Evolutionary conservation across 2,797 vertebrate genomes (phyloP).

Genomic region (Centroberyx gerrardi): DNA sequence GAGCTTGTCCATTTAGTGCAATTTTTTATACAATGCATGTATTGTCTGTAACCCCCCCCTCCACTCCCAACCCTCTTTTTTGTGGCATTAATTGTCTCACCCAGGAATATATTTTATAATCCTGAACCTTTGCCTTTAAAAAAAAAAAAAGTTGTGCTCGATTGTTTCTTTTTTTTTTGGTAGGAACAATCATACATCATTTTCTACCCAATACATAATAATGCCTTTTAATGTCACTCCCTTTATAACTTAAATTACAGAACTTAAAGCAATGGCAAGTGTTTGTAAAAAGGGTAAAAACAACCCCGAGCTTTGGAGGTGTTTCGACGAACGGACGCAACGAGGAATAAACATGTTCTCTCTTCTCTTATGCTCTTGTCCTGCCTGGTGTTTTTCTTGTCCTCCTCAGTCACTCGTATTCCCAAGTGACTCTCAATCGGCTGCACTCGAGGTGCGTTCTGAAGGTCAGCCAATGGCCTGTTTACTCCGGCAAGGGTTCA

Average conservation of each 20-base stretch:
- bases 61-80: not conserved
- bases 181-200: not conserved
- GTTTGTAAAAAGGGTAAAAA: constrained; percentile 20
- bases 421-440: not conserved
- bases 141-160: not conserved
- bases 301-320: constrained; percentile 2
- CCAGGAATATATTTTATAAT: constrained; percentile 8
- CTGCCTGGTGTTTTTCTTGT: constrained; percentile 9
- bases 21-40: constrained; percentile 33
- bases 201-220: constrained; percentile 33
- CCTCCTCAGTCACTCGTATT: not conserved
- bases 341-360: constrained; percentile 40
- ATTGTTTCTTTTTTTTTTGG: not conserved
- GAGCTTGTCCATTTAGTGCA: not conserved
- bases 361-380: constrained; percentile 6
- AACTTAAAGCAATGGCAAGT: constrained; percentile 35
- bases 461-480: constrained; percentile 1
- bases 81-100: not conserved
- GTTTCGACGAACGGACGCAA: constrained; percentile 22
- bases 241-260: constrained; percentile 22
- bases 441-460: not conserved
- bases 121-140: constrained; percentile 24
- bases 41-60: constrained; percentile 12
- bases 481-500: not conserved
- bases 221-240: constrained; percentile 36